A percentile compares a stretch with the other conserved stretches of the same genome.
Evolutionary conservation across 2,888 invertebrate genomes (phyloP).

Genomic region (Coecobrya sp.): DNA sequence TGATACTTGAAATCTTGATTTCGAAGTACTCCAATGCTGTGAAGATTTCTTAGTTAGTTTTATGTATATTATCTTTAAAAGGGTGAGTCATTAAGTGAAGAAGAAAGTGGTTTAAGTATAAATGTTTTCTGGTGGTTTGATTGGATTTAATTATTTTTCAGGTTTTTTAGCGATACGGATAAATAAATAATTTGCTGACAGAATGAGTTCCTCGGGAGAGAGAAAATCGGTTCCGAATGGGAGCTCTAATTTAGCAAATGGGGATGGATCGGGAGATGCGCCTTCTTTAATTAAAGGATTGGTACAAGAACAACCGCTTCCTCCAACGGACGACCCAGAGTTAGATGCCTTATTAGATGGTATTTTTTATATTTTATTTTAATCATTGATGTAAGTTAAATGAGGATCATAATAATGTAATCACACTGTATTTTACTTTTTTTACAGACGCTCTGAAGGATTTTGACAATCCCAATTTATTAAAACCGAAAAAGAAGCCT

Average conservation of each 20-base stretch:
- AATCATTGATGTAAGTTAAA: no score
- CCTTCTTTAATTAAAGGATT: neutral
- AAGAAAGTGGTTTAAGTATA: no score
- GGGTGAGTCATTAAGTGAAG: no score
- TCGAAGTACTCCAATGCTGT: no score
- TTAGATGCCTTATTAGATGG: conserved; percentile 86
- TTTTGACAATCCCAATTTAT: conserved; percentile 87
- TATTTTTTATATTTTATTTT: conserved; percentile 54
- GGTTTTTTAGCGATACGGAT: no score
- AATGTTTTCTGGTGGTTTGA: no score
- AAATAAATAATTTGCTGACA: neutral
- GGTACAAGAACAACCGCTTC: conserved; percentile 6
- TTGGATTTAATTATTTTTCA: no score
- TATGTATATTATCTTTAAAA: no score
- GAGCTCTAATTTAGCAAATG: neutral
- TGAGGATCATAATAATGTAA: no score
- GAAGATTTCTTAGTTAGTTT: no score
- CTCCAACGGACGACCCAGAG: conserved; percentile 84
- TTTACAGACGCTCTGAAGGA: conserved; percentile 87
- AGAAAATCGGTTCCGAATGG: neutral
- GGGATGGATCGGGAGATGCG: neutral
- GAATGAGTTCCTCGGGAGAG: neutral
- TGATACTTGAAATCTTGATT: no score
- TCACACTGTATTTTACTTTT: conserved; percentile 14
- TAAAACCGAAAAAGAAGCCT: conserved; percentile 1